phyloP scores from a whole-genome alignment of 2,888 invertebrate species.

The Punctoribates punctum region DNA sequence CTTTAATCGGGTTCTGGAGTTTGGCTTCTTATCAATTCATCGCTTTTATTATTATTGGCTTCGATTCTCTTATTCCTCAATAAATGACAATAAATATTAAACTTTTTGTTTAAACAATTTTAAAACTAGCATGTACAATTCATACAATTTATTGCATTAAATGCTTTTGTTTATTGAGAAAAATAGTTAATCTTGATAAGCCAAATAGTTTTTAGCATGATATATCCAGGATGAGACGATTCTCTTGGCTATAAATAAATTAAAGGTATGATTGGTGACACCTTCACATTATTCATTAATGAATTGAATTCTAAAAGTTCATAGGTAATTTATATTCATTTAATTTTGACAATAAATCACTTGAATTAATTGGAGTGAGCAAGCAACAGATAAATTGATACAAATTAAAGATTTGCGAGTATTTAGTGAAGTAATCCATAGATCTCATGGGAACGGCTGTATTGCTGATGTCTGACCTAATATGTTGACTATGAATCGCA shows the following conservation, averaged over 20 bases:
- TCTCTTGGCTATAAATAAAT: no score
- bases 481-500: conserved; percentile 24
- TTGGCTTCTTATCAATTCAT: background rate
- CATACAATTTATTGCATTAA: no score
- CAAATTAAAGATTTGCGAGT: background rate
- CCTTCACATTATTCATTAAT: no score
- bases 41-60: background rate
- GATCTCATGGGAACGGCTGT: no score
- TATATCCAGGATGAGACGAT: no score
- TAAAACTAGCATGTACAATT: background rate
- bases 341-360: no score
- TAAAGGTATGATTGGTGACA: no score
- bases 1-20: background rate
- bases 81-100: background rate
- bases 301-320: no score
- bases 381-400: background rate
- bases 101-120: background rate
- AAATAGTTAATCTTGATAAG: no score
- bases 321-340: background rate
- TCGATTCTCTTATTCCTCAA: background rate
- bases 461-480: conserved; percentile 1
- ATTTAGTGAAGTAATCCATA: no score
- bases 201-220: no score
- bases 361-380: background rate
- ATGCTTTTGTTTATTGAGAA: no score